Evolutionary conservation across 92 coral and sea anemone species (phyloP).

Genomic region (Umimayanthus kanabou): DNA sequence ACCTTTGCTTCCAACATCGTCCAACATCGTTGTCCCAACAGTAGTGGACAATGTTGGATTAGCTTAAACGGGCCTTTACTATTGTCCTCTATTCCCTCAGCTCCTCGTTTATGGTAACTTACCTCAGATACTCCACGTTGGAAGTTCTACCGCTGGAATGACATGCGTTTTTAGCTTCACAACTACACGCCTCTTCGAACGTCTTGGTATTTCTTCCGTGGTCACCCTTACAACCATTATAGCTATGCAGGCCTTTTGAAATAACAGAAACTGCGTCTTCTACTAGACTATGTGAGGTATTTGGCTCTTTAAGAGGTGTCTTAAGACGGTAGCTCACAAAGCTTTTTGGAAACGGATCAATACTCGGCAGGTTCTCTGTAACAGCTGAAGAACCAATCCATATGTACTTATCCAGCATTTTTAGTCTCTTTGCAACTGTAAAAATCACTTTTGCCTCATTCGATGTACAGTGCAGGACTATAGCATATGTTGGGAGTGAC

Average conservation of each 20-base stretch:
- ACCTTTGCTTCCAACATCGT: too few relatives aligned
- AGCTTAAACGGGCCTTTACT: too few relatives aligned
- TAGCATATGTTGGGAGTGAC: background rate
- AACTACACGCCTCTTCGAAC: background rate
- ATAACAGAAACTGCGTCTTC: background rate
- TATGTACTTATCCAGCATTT: background rate
- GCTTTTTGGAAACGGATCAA: background rate
- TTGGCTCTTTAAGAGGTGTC: background rate
- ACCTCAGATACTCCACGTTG: slow-evolving; percentile 9
- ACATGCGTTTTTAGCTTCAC: background rate
- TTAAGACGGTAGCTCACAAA: background rate
- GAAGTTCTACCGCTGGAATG: background rate
- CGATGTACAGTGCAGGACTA: background rate
- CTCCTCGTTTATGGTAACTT: background rate
- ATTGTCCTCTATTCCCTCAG: too few relatives aligned
- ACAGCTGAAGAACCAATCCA: background rate
- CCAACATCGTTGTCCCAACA: too few relatives aligned
- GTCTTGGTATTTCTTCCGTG: background rate
- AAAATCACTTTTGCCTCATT: background rate
- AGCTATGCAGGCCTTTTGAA: background rate
- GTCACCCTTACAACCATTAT: background rate
- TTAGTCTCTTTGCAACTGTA: background rate
- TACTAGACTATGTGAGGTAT: background rate
- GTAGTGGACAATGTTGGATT: too few relatives aligned
- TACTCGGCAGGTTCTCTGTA: background rate